Evolutionary conservation across 2,113 vertebrate genomes (phyloP).

Genomic region (Cottus gobio): DNA sequence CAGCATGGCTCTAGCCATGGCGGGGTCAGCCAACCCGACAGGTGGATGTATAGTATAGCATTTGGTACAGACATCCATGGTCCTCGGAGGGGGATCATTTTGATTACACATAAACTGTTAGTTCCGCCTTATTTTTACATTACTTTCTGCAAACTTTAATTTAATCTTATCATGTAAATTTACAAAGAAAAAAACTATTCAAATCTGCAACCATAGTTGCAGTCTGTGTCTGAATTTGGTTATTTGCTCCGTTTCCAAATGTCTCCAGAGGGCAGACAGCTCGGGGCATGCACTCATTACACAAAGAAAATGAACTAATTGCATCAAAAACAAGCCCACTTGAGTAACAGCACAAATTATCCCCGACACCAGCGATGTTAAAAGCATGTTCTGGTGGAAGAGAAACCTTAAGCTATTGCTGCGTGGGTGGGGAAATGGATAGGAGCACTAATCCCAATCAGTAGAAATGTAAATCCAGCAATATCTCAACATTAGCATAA

Average conservation of each 20-base stretch:
- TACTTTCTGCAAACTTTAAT: not conserved
- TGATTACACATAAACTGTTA: not conserved
- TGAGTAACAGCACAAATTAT: conserved; percentile 59
- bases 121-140: not conserved
- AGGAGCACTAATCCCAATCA: conserved; percentile 69
- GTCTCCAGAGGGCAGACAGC: conserved; percentile 29
- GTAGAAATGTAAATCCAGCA: conserved; percentile 79
- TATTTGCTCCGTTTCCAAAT: not conserved
- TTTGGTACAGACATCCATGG: not conserved
- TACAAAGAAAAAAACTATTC: not conserved
- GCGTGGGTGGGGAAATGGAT: conserved; percentile 62
- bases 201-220: not conserved
- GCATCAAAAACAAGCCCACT: conserved; percentile 54
- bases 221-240: not conserved
- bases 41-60: not conserved
- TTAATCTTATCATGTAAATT: not conserved
- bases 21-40: not conserved
- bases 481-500: conserved; percentile 72
- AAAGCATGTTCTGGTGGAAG: conserved; percentile 67
- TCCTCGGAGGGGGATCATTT: not conserved
- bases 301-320: conserved; percentile 65
- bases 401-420: conserved; percentile 52
- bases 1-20: not conserved
- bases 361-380: conserved; percentile 57
- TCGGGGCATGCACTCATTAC: conserved; percentile 52